Evolutionary conservation across 1,140 invertebrate genomes (phyloP).

Genomic region (Paracyclopina nana): DNA sequence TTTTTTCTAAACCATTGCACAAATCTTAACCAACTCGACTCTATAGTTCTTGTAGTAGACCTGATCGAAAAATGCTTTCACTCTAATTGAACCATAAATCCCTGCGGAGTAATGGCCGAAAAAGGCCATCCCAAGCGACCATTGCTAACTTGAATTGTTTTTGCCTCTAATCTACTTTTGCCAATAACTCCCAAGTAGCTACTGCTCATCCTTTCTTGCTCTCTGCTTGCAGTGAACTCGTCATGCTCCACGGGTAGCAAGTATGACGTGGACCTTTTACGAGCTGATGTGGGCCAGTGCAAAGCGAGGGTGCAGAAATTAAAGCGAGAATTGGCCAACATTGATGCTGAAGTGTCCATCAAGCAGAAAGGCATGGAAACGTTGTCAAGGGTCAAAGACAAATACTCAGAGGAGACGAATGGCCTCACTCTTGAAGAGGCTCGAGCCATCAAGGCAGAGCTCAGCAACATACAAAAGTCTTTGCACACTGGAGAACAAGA

Average conservation of each 20-base stretch:
- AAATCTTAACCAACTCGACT: too few relatives aligned
- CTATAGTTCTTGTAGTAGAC: too few relatives aligned
- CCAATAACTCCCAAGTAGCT: background rate
- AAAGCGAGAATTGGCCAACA: slow-evolving; percentile 72
- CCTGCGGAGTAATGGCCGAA: too few relatives aligned
- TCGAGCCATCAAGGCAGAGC: slow-evolving; percentile 71
- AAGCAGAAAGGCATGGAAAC: slow-evolving; percentile 81
- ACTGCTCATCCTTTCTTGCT: too few relatives aligned
- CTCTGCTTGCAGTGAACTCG: slow-evolving; percentile 53
- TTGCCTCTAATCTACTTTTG: slow-evolving; percentile 18
- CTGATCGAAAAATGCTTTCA: too few relatives aligned
- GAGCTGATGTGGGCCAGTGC: slow-evolving; percentile 72
- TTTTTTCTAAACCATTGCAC: too few relatives aligned
- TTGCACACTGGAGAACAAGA: slow-evolving; percentile 74
- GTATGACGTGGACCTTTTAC: slow-evolving; percentile 79
- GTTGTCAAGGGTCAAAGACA: slow-evolving; percentile 72
- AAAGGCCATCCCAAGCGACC: too few relatives aligned
- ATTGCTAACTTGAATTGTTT: too few relatives aligned
- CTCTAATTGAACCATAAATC: too few relatives aligned
- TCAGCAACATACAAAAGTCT: slow-evolving; percentile 77
- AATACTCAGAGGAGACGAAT: slow-evolving; percentile 55
- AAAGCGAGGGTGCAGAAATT: slow-evolving; percentile 66
- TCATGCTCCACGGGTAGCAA: slow-evolving; percentile 76
- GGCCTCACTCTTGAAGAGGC: slow-evolving; percentile 82
- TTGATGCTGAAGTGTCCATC: slow-evolving; percentile 69